A percentile compares a stretch with the other conserved stretches of the same genome.
These are phyloP conservation scores for Papilio protenor DNA, from an alignment of 2,888 invertebrate genomes.

Conservation along the genomic window DNA sequence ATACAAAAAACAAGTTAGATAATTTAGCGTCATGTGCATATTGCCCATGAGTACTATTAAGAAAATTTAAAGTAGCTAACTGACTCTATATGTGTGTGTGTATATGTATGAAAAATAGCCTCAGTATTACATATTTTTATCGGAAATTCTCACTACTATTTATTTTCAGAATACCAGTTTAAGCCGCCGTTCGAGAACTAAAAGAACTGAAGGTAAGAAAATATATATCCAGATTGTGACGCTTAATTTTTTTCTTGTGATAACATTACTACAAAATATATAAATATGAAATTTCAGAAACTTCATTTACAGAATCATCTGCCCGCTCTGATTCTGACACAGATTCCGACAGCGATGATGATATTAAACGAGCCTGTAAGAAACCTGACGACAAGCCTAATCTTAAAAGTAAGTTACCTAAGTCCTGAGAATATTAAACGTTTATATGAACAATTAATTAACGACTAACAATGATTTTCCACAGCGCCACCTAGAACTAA, in stretches of 20 bases:
- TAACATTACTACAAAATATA: not conserved
- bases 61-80: too few species aligned
- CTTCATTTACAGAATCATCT: conserved; percentile 67
- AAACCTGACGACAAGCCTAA: conserved; percentile 72
- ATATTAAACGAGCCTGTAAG: conserved; percentile 73
- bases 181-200: conserved; percentile 70
- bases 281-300: conserved; percentile 32
- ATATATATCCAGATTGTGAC: not conserved
- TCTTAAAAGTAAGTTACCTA: conserved; percentile 63
- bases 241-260: conserved; percentile 11
- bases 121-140: not conserved
- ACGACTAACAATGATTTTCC: conserved; percentile 39
- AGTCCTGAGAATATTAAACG: too few species aligned
- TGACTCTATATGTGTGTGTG: too few species aligned
- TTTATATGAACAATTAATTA: not conserved
- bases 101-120: too few species aligned
- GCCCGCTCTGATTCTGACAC: conserved; percentile 79
- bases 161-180: conserved; percentile 79
- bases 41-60: too few species aligned
- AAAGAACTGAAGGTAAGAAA: conserved; percentile 72
- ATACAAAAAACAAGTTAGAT: too few species aligned
- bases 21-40: too few species aligned
- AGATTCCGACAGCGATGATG: conserved; percentile 81
- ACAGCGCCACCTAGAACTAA: conserved; percentile 70
- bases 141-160: conserved; percentile 9